Conservation (phyloP, 2,113 vertebrate genomes). For the Phalacrocorax brasilianus region DNA sequence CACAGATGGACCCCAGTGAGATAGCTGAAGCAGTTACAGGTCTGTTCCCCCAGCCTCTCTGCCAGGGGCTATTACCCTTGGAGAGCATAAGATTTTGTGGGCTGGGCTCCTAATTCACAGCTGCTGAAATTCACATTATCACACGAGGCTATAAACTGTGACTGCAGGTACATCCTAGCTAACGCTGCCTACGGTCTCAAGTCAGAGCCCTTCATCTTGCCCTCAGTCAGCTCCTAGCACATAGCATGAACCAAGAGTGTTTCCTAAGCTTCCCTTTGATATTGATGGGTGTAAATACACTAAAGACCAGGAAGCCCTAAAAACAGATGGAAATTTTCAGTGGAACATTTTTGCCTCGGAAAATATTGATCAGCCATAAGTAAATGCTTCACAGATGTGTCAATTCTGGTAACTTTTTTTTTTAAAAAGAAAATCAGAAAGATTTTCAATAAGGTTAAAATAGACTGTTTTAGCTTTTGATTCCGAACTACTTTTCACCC, state of each 20-base stretch:
- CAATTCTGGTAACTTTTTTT: background rate
- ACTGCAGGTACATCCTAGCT: background rate
- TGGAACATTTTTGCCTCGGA: background rate
- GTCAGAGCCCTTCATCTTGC: background rate
- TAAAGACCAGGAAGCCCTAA: background rate
- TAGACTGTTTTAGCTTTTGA: background rate
- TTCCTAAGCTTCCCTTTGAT: constrained; percentile 1
- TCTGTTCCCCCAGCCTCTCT: background rate
- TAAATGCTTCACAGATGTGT: constrained; percentile 2
- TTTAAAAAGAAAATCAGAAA: background rate
- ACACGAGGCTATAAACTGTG: background rate
- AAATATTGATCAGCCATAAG: background rate
- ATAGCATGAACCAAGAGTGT: background rate
- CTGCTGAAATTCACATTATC: background rate
- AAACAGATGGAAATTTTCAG: background rate
- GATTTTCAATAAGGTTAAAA: background rate
- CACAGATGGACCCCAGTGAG: background rate
- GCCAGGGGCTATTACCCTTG: background rate
- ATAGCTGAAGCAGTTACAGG: background rate
- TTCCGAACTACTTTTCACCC: background rate
- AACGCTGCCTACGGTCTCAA: background rate
- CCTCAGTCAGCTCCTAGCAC: background rate
- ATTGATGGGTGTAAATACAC: background rate
- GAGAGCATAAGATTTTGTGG: background rate
- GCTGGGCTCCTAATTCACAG: background rate